These are phyloP conservation scores for Sturmia bella DNA, from an alignment of 2,888 invertebrate species.

Conservation along the genomic window DNA sequence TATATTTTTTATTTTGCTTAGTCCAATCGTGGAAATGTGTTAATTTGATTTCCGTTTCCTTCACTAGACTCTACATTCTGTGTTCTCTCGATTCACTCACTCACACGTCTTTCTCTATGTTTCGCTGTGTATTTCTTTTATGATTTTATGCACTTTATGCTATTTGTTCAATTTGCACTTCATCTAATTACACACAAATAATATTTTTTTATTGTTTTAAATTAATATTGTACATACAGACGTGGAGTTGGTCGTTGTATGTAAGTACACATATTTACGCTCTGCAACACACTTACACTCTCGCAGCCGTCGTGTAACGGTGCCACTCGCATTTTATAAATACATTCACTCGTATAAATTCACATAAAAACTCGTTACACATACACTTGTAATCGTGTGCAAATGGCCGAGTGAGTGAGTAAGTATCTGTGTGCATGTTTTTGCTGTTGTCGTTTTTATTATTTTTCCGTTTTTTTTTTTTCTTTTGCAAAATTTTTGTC, in stretches of 20 bases:
- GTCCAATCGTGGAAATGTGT: conserved; percentile 49
- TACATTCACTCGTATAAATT: conserved; percentile 26
- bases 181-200: conserved; percentile 62
- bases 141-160: conserved; percentile 39
- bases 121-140: conserved; percentile 28
- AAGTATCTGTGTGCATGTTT: conserved; percentile 31
- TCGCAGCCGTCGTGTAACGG: background rate
- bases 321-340: conserved; percentile 11
- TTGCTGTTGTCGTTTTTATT: conserved; percentile 43
- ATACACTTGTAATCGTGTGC: conserved; percentile 22
- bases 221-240: conserved; percentile 18
- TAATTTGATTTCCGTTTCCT: conserved; percentile 47
- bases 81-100: background rate
- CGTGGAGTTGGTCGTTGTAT: background rate
- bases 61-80: conserved; percentile 1
- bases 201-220: conserved; percentile 50
- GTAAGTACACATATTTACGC: conserved; percentile 5
- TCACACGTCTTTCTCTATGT: conserved; percentile 11
- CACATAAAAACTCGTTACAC: conserved; percentile 27
- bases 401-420: conserved; percentile 32
- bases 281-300: conserved; percentile 6
- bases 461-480: background rate
- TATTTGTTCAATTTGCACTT: conserved; percentile 52
- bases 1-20: conserved; percentile 20
- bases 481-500: conserved; percentile 26